Conservation (phyloP, 2,888 invertebrate species). For the Tethea ocularis region DNA sequence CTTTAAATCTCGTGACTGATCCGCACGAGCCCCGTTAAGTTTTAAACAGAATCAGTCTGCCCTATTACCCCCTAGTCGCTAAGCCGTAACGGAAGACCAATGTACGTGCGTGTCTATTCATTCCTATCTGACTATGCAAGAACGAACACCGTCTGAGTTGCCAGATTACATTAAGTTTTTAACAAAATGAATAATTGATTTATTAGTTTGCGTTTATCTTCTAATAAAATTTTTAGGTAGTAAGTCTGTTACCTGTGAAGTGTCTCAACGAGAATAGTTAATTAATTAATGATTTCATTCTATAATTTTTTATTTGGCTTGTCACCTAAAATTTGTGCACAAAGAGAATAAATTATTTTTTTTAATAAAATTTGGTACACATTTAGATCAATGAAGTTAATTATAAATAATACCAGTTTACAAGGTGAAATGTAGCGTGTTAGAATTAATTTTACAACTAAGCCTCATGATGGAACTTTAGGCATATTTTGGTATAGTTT, state of each 20-base stretch:
- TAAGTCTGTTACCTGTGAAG: too few species aligned
- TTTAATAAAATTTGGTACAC: neutral
- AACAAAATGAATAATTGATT: neutral
- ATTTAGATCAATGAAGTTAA: neutral
- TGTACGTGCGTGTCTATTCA: conserved; percentile 40
- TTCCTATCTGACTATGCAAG: conserved; percentile 33
- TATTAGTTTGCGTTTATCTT: too few species aligned
- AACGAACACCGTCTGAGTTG: conserved; percentile 22
- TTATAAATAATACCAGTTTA: conserved; percentile 42
- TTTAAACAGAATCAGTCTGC: neutral
- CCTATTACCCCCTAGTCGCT: neutral
- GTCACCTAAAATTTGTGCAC: neutral
- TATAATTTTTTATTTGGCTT: neutral
- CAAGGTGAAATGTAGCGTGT: conserved; percentile 68
- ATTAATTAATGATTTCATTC: neutral
- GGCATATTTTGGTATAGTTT: conserved; percentile 39
- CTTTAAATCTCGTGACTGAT: neutral
- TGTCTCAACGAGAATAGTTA: conserved; percentile 10
- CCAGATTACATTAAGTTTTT: conserved; percentile 1
- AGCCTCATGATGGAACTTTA: conserved; percentile 48
- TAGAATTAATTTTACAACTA: conserved; percentile 49
- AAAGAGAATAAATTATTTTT: neutral
- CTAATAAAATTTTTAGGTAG: too few species aligned
- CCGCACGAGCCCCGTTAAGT: neutral
- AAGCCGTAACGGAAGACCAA: neutral